phyloP scores from a whole-genome alignment of 2,888 invertebrate species.

The Polydrusus tereticollis region DNA sequence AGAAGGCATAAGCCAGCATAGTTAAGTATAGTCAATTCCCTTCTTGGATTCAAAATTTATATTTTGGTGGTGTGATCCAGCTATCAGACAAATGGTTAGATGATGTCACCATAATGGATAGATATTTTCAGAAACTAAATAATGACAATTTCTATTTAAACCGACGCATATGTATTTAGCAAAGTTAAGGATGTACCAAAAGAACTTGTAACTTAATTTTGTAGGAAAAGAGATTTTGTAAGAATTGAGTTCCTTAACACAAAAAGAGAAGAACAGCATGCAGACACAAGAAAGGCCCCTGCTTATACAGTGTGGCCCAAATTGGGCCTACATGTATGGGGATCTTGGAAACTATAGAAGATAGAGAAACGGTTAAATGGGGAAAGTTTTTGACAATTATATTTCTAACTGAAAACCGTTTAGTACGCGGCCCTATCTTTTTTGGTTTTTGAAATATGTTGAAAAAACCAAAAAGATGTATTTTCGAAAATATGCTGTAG shows the following conservation, averaged over 20 bases:
- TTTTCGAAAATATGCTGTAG: too few relatives aligned
- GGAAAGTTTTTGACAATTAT: too few relatives aligned
- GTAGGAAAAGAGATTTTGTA: slow-evolving; percentile 5
- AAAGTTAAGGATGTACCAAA: not conserved
- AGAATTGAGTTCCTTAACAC: slow-evolving; percentile 4
- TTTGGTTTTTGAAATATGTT: too few relatives aligned
- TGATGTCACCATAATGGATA: not conserved
- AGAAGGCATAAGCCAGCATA: not conserved
- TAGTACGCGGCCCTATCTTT: too few relatives aligned
- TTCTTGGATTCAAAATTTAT: not conserved
- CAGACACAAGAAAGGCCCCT: not conserved
- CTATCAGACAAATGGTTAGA: too few relatives aligned
- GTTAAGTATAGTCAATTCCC: not conserved
- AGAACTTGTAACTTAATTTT: slow-evolving; percentile 5
- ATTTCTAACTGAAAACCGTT: too few relatives aligned
- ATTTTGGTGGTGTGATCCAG: not conserved
- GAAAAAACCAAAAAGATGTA: too few relatives aligned
- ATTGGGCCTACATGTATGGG: too few relatives aligned
- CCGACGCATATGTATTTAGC: not conserved
- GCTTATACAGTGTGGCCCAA: too few relatives aligned
- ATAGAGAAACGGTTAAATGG: too few relatives aligned
- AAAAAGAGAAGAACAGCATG: slow-evolving; percentile 4
- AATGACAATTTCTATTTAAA: slow-evolving; percentile 6
- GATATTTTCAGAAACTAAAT: slow-evolving; percentile 1
- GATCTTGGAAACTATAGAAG: too few relatives aligned